Conservation (phyloP, 2,113 vertebrate genomes). For the Neogobius melanostomus region DNA sequence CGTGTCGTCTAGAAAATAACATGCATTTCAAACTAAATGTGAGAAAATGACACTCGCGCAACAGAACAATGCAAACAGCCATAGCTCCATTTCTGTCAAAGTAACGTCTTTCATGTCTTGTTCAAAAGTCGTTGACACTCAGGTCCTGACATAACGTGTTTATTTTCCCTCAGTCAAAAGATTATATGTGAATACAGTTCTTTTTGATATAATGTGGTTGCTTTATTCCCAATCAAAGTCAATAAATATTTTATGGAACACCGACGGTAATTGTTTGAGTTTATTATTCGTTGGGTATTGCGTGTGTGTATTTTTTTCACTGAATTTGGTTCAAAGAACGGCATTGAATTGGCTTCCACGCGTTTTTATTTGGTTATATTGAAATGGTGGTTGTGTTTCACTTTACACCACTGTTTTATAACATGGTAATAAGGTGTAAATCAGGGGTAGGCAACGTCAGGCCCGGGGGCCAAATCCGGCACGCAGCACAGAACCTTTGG, state of each 20-base stretch:
- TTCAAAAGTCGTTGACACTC: constrained; percentile 73
- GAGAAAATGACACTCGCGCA: constrained; percentile 60
- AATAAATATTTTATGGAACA: constrained; percentile 78
- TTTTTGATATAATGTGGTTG: constrained; percentile 76
- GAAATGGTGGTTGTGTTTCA: too few relatives aligned
- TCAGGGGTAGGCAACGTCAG: too few relatives aligned
- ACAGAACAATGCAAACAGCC: constrained; percentile 70
- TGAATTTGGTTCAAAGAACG: too few relatives aligned
- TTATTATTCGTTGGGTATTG: too few relatives aligned
- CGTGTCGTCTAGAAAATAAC: constrained; percentile 30
- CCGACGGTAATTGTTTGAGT: background rate
- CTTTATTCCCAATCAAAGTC: constrained; percentile 73
- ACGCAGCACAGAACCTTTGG: too few relatives aligned
- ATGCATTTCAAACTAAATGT: constrained; percentile 38
- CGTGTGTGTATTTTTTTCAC: too few relatives aligned
- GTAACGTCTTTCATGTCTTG: constrained; percentile 60
- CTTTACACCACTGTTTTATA: too few relatives aligned
- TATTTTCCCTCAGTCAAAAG: constrained; percentile 56
- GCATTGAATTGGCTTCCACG: too few relatives aligned
- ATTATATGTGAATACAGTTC: constrained; percentile 73
- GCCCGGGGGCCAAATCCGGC: too few relatives aligned
- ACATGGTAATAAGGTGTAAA: too few relatives aligned
- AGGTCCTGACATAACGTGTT: constrained; percentile 72
- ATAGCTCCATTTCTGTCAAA: constrained; percentile 40
- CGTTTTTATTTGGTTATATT: too few relatives aligned